Evolutionary conservation across 2,888 invertebrate species (phyloP).

Genomic region (Caenorhabditis imperialis): DNA sequence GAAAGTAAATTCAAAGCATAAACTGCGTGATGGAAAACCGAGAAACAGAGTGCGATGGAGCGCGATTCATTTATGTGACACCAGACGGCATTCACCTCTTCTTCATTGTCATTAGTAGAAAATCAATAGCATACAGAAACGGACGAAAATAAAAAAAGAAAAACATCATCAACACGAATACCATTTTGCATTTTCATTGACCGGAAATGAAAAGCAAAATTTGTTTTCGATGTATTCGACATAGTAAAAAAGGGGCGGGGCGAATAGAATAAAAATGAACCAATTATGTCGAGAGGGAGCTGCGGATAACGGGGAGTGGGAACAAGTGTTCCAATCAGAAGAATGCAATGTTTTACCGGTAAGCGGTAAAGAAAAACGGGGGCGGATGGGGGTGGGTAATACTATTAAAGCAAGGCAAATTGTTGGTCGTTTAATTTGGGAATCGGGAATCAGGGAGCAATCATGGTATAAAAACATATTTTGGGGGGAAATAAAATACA

Average conservation of each 20-base stretch:
- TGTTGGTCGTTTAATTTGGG: constrained; percentile 4
- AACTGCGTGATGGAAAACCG: too few species aligned
- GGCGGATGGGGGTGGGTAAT: constrained; percentile 15
- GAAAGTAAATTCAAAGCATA: too few species aligned
- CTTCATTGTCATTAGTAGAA: constrained; percentile 39
- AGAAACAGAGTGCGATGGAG: too few species aligned
- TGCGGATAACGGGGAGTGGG: background rate
- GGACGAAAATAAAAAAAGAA: constrained; percentile 21
- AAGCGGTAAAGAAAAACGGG: constrained; percentile 39
- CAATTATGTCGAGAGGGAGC: constrained; percentile 10
- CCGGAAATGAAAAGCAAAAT: constrained; percentile 12
- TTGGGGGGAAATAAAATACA: background rate
- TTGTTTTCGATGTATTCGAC: constrained; percentile 23
- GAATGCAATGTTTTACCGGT: constrained; percentile 50
- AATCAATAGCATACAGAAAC: constrained; percentile 15
- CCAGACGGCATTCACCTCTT: constrained; percentile 1
- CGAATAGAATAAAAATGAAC: background rate
- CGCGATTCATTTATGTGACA: too few species aligned
- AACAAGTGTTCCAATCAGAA: too few species aligned
- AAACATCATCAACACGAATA: too few species aligned
- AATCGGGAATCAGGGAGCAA: background rate
- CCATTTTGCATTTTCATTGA: constrained; percentile 18
- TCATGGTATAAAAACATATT: constrained; percentile 39
- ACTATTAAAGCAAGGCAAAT: constrained; percentile 35
- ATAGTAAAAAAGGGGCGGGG: constrained; percentile 9